A percentile compares a stretch with the other conserved stretches of the same genome.
phyloP scores from a whole-genome alignment of 2,888 invertebrate genomes.

The Allophyes oxyacanthae region DNA sequence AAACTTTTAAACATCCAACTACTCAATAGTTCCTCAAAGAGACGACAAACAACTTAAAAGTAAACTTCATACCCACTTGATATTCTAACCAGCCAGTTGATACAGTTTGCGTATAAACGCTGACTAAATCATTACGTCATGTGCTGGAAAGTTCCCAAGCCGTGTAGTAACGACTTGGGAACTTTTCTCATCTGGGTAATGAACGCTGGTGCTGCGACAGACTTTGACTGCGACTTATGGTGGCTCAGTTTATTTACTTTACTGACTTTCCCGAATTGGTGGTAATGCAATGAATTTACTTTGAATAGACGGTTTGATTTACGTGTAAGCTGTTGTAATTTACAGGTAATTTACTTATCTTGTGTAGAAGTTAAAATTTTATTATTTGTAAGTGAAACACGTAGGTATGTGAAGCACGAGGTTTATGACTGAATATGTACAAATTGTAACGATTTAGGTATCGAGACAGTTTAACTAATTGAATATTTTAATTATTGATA shows the following conservation, averaged over 20 bases:
- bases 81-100: conserved; percentile 5
- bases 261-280: conserved; percentile 10
- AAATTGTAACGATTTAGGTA: too few species aligned
- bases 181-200: conserved; percentile 53
- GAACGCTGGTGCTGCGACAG: conserved; percentile 28
- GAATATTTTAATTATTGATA: too few species aligned
- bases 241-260: conserved; percentile 14
- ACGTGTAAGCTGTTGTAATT: not conserved
- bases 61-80: conserved; percentile 6
- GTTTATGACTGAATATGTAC: too few species aligned
- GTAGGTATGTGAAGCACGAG: too few species aligned
- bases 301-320: not conserved
- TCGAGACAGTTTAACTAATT: too few species aligned
- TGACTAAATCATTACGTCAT: conserved; percentile 44
- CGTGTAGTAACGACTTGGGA: conserved; percentile 25
- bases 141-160: conserved; percentile 20
- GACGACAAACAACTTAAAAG: conserved; percentile 19
- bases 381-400: too few species aligned
- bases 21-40: conserved; percentile 3
- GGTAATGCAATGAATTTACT: conserved; percentile 9
- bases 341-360: not conserved
- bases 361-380: not conserved
- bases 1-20: too few species aligned
- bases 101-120: conserved; percentile 30
- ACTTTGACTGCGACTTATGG: conserved; percentile 5